Conservation (phyloP, 2,888 invertebrate species). For the Rhagonycha fulva region DNA sequence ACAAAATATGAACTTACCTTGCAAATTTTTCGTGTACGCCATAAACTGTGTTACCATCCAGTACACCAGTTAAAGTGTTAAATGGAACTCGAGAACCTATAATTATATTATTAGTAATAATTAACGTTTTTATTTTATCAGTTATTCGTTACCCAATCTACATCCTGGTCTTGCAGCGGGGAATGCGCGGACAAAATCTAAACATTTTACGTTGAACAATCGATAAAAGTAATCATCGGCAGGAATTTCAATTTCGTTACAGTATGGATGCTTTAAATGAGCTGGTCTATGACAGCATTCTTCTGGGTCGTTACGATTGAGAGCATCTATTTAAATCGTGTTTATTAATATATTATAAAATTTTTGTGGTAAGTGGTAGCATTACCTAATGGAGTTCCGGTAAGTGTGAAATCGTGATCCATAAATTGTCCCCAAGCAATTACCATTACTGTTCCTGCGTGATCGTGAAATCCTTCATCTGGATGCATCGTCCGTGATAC, state of each 20-base stretch:
- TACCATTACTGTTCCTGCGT: slow-evolving; percentile 91
- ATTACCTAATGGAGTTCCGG: slow-evolving; percentile 84
- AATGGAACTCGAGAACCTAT: slow-evolving; percentile 81
- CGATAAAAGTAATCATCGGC: slow-evolving; percentile 91
- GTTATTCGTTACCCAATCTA: slow-evolving; percentile 68
- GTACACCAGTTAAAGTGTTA: slow-evolving; percentile 83
- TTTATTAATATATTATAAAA: background rate
- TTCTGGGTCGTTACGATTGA: slow-evolving; percentile 87
- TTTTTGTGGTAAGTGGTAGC: background rate
- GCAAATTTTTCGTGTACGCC: slow-evolving; percentile 83
- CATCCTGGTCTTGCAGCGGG: slow-evolving; percentile 88
- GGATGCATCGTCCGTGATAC: slow-evolving; percentile 92
- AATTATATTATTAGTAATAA: background rate
- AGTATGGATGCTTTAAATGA: slow-evolving; percentile 87
- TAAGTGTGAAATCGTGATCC: slow-evolving; percentile 91
- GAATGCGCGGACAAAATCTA: slow-evolving; percentile 88
- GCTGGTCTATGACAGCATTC: slow-evolving; percentile 85
- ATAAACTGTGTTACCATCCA: slow-evolving; percentile 90
- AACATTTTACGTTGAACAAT: slow-evolving; percentile 81
- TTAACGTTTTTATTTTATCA: background rate
- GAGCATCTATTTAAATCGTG: slow-evolving; percentile 76
- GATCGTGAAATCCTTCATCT: slow-evolving; percentile 91
- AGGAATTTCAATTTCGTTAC: slow-evolving; percentile 86
- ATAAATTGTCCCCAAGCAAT: slow-evolving; percentile 95
- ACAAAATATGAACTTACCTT: slow-evolving; percentile 57